Evolutionary conservation across 2,797 vertebrate genomes (phyloP), one percentile per base, ranked within the genome.

Genomic region (Staurois parvus): DNA sequence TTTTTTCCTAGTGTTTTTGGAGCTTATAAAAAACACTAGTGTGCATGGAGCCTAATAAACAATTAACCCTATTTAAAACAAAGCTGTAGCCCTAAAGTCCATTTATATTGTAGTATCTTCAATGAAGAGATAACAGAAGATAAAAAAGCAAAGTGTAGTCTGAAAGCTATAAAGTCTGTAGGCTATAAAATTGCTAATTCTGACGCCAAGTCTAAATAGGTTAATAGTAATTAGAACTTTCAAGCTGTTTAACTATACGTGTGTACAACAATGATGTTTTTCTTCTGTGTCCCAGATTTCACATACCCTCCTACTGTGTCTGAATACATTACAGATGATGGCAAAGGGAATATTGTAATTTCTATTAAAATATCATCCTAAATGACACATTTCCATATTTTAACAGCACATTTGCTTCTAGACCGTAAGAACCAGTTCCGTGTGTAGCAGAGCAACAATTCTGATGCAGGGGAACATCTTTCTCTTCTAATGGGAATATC

Each of bases 371-470:
- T 70, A 76, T 52, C 21, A 21, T 28, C 29, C 73, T 69, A 69
- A 83, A 69, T 28, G 73, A 83, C 81, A 83, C 73, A 76, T 70
- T 76, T 77, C 66, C 66, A 77, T 78, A 68, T 72, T 79, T 48
- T 56, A 72, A 34, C 67, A 77, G 26, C 11, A 42, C 21, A 30
- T 72, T 78, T 84, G 45, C 66, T 77, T 84, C 24, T 37, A 69
- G 24, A 76, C 56, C 24, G 66, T 77, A 24, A 72, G 56, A 70
- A 62, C 30, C 66, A 34, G 19, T 64, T 62, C 3, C 62, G n/a
- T 72, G 67, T 48, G 5, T 59, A 84, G 45, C 59, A 52, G 30
- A 48, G 45, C 59, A 48, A 12, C 72, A 76, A 30, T 68, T 76
- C 40, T 37, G 62, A 84, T 84, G 40, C 48, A n/a, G 45, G 26